Percentiles rank a stretch among this genome's conserved stretches.
phyloP scores from a whole-genome alignment of 2,113 vertebrate genomes.

The Tympanuchus pallidicinctus region DNA sequence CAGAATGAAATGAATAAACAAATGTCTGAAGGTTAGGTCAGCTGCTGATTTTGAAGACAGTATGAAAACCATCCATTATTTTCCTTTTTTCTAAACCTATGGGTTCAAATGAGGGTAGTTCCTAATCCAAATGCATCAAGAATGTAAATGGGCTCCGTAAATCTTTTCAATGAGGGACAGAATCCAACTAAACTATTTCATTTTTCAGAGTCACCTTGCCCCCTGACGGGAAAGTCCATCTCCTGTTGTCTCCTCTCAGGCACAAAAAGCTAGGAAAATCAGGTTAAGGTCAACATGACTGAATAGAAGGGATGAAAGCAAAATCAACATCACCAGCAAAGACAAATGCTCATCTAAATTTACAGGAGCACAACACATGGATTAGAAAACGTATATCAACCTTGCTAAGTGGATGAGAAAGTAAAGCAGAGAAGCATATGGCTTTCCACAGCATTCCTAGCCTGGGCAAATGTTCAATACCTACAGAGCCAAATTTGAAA shows the following conservation, averaged over 20 bases:
- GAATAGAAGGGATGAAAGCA: neutral
- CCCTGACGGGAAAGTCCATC: neutral
- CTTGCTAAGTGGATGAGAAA: neutral
- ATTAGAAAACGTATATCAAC: neutral
- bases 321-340: neutral
- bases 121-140: neutral
- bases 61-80: neutral
- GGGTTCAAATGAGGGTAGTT: neutral
- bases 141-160: neutral
- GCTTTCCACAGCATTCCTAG: neutral
- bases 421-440: neutral
- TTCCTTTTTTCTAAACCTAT: neutral
- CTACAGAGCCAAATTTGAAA: neutral
- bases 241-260: neutral
- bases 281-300: neutral
- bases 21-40: rapidly evolving
- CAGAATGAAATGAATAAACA: neutral
- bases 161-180: neutral
- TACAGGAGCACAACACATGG: neutral
- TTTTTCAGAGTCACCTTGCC: neutral
- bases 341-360: neutral
- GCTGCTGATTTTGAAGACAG: neutral
- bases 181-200: neutral
- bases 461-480: neutral
- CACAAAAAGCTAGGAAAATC: neutral